Conservation (phyloP, 2,113 vertebrate genomes). For the Neogobius melanostomus region DNA sequence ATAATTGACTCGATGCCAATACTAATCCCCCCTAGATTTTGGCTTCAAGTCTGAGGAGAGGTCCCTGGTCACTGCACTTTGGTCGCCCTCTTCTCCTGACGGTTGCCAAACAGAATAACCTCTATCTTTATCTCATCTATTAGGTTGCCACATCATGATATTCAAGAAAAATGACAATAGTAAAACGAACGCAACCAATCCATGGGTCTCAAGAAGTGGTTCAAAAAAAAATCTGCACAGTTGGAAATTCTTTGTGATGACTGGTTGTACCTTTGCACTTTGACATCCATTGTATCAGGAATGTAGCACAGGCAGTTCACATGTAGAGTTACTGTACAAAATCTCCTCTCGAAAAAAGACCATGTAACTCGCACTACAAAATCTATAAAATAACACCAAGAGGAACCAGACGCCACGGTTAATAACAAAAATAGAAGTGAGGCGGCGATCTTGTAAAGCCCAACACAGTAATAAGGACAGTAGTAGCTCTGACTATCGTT, state of each 20-base stretch:
- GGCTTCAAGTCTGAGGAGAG: too few species aligned
- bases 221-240: too few species aligned
- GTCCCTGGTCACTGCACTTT: too few species aligned
- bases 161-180: too few species aligned
- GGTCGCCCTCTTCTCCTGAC: too few species aligned
- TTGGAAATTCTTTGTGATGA: neutral
- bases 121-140: too few species aligned
- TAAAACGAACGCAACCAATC: too few species aligned
- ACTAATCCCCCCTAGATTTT: too few species aligned
- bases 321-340: slow-evolving; percentile 67
- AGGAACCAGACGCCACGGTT: slow-evolving; percentile 26
- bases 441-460: slow-evolving; percentile 33
- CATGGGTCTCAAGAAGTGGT: too few species aligned
- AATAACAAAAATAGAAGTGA: slow-evolving; percentile 61
- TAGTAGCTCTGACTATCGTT: slow-evolving; percentile 66
- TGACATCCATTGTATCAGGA: slow-evolving; percentile 67
- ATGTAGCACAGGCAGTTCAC: slow-evolving; percentile 65
- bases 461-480: slow-evolving; percentile 35
- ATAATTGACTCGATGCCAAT: too few species aligned
- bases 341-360: slow-evolving; percentile 60
- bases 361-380: slow-evolving; percentile 70
- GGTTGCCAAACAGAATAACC: too few species aligned
- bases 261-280: slow-evolving; percentile 3
- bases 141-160: too few species aligned
- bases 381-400: slow-evolving; percentile 65